Conservation (phyloP, 2,888 invertebrate species). For the Drosophila pseudotalamancana region DNA sequence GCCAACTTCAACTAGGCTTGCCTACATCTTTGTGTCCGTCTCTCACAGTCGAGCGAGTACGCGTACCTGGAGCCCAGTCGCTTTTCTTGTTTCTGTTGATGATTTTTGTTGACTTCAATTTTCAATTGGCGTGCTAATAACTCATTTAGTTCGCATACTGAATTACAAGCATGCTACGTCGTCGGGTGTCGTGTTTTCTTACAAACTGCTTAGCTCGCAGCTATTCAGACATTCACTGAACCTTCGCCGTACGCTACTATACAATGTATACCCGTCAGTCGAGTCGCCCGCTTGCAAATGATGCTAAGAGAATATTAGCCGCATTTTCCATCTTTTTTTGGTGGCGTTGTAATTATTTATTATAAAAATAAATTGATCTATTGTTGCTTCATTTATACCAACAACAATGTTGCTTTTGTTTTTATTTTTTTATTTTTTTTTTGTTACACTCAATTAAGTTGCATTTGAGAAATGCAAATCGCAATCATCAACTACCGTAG, state of each 20-base stretch:
- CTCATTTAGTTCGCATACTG: constrained; percentile 82
- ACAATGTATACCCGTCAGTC: not conserved
- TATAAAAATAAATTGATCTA: constrained; percentile 81
- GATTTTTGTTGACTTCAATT: constrained; percentile 59
- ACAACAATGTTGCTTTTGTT: constrained; percentile 68
- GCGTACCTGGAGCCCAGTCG: not conserved
- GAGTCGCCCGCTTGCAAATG: constrained; percentile 27
- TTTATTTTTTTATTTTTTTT: constrained; percentile 50
- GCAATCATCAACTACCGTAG: constrained; percentile 27
- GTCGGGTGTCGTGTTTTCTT: constrained; percentile 34
- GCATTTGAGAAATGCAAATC: constrained; percentile 78
- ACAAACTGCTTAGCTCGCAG: constrained; percentile 25
- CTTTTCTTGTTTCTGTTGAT: constrained; percentile 15
- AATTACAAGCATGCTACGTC: constrained; percentile 58
- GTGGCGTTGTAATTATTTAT: constrained; percentile 72
- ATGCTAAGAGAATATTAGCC: constrained; percentile 68
- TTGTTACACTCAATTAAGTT: constrained; percentile 81
- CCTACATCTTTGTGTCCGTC: not conserved
- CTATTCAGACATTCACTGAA: constrained; percentile 1
- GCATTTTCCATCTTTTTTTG: constrained; percentile 43
- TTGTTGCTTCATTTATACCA: constrained; percentile 76
- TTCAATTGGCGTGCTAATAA: constrained; percentile 83
- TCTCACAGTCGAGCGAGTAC: constrained; percentile 1
- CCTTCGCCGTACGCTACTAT: constrained; percentile 2
- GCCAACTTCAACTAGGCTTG: not conserved